phyloP scores from a whole-genome alignment of 1,140 invertebrate species.

The Riptortus pedestris region DNA sequence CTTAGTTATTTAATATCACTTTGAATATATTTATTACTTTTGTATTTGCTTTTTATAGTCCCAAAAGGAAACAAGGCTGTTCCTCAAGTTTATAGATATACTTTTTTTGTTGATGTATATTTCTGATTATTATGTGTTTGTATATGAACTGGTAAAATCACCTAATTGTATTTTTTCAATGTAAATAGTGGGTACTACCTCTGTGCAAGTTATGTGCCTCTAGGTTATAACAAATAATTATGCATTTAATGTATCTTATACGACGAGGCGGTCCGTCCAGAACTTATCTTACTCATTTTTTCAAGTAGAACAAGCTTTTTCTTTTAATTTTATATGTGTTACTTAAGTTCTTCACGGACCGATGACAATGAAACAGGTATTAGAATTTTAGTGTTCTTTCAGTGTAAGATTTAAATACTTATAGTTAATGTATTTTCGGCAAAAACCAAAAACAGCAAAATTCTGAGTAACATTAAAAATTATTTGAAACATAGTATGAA shows the following conservation, averaged over 20 bases:
- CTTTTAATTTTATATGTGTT: neutral
- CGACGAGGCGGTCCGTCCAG: slow-evolving; percentile 20
- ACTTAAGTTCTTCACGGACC: slow-evolving; percentile 19
- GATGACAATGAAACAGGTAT: slow-evolving; percentile 23
- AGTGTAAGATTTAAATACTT: slow-evolving; percentile 17
- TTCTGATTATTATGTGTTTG: slow-evolving; percentile 5
- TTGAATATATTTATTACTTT: slow-evolving; percentile 22
- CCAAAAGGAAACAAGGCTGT: slow-evolving; percentile 1
- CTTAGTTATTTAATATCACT: slow-evolving; percentile 12
- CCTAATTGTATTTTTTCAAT: slow-evolving; percentile 22
- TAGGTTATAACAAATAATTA: slow-evolving; percentile 17
- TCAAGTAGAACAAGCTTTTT: neutral
- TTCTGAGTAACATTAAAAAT: neutral
- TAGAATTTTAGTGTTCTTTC: slow-evolving; percentile 17
- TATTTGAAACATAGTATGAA: neutral
- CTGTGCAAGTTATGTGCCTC: slow-evolving; percentile 22
- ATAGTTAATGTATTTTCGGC: slow-evolving; percentile 15
- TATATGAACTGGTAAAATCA: slow-evolving; percentile 11
- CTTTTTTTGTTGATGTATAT: slow-evolving; percentile 13
- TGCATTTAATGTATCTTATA: slow-evolving; percentile 20
- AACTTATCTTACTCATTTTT: slow-evolving; percentile 17
- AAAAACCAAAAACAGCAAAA: neutral
- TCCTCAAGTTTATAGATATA: slow-evolving; percentile 9
- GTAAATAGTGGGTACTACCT: slow-evolving; percentile 25
- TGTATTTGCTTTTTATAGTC: slow-evolving; percentile 21